Evolutionary conservation across 92 coral and sea anemone genomes (phyloP).

Genomic region (Actinostola sp.): DNA sequence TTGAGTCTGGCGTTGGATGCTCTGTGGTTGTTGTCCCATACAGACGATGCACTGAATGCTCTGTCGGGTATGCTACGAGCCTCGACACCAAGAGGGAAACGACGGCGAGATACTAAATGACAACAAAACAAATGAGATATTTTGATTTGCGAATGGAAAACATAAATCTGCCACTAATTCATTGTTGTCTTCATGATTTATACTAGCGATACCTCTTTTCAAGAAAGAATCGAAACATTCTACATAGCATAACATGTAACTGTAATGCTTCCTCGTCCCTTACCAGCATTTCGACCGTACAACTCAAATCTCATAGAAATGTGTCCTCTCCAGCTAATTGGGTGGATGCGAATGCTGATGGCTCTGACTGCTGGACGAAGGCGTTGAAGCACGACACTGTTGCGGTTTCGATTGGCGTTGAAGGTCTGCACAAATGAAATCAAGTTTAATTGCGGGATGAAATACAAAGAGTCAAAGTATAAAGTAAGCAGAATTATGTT

Average conservation of each 20-base stretch:
- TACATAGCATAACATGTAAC: too few relatives aligned
- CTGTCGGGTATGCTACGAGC: slow-evolving; percentile 43
- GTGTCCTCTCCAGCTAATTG: slow-evolving; percentile 60
- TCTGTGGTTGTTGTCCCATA: slow-evolving; percentile 71
- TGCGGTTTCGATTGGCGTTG: slow-evolving; percentile 68
- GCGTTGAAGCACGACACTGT: slow-evolving; percentile 42
- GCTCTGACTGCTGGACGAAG: slow-evolving; percentile 71
- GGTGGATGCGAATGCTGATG: slow-evolving; percentile 49
- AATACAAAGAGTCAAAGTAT: too few relatives aligned
- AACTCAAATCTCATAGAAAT: slow-evolving; percentile 75
- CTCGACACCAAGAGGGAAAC: slow-evolving; percentile 60
- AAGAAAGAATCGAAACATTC: too few relatives aligned
- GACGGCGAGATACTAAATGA: background rate
- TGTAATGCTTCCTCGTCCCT: too few relatives aligned
- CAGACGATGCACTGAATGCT: slow-evolving; percentile 55
- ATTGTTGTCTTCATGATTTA: background rate
- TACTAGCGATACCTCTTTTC: background rate
- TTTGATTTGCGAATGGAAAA: too few relatives aligned
- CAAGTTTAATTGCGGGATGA: too few relatives aligned
- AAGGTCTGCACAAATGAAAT: slow-evolving; percentile 60
- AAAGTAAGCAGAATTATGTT: too few relatives aligned
- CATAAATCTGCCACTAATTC: background rate
- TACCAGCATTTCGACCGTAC: slow-evolving; percentile 69
- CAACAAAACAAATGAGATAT: too few relatives aligned
- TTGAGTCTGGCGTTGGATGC: slow-evolving; percentile 67